Evolutionary conservation across 1,140 invertebrate species (phyloP), one percentile per base, ranked within the genome.

Genomic region (Tetragnatha versicolor): DNA sequence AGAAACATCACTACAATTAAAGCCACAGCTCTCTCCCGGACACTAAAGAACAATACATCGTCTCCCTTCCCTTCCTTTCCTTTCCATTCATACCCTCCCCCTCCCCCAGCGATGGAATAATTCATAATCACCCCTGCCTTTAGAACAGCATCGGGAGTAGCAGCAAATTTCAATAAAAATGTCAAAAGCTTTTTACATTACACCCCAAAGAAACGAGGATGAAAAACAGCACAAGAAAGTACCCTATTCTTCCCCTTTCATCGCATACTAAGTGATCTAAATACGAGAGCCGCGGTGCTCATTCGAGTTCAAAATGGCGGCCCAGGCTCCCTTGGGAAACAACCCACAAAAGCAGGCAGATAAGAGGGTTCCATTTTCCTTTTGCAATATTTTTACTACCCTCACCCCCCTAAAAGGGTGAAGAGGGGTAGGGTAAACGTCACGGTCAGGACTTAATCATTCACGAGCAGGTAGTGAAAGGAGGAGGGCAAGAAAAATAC

Each of bases 401-500:
- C 12, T 22, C 25, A 6, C 17, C 9, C 10, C 17, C 14, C 1
- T 12, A 53, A 31, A 9, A 27, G 20, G 31, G 20, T 37, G 31
- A 10, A 33, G 49, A 3, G 42, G 12, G 33, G 37, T 14, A 9
- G 6, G 10, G 22, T 65, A 66, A 49, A 20, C 25, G 17, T 70
- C 29, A 55, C 33, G 66, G 66, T 37, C 49, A 55, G 49, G 66
- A 70, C 66, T 70, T 53, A 51, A 70, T 70, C 66, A 70, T 70
- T 53, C 14, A 45, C 2, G 39, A 66, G n/a, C 25, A 47, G 42
- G 63, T 7, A 4, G 47, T 27, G 29, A 35, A 70, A 55, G 27
- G 39, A 68, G 45, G 49, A 17, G 39, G 20, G 12, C 25, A 55
- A 37, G 31, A 70, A 37, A 55, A 70, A 70, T 53, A 37, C 29